phyloP scores from a whole-genome alignment of 2,113 vertebrate species.

The Zootoca vivipara region DNA sequence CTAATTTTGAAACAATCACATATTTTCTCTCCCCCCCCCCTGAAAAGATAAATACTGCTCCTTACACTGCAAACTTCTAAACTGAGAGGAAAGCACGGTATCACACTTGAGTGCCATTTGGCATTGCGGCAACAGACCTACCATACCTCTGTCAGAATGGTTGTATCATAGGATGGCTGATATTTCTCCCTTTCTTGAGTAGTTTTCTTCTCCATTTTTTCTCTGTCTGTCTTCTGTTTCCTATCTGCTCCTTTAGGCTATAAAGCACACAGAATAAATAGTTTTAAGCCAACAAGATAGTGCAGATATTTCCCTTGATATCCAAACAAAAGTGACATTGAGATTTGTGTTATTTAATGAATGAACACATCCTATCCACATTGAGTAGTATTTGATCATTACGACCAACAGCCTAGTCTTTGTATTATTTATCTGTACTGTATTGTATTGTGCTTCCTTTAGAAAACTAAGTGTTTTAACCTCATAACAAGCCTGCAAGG shows the following conservation, averaged over 20 bases:
- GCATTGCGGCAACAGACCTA: not conserved
- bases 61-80: not conserved
- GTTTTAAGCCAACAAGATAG: slow-evolving; percentile 45
- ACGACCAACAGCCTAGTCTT: not conserved
- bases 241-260: slow-evolving; percentile 96
- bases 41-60: not conserved
- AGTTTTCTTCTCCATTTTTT: slow-evolving; percentile 92
- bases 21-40: not conserved
- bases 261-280: slow-evolving; percentile 60
- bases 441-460: not conserved
- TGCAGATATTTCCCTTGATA: slow-evolving; percentile 30
- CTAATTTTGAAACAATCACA: not conserved
- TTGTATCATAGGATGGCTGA: slow-evolving; percentile 88
- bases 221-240: slow-evolving; percentile 94
- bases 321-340: slow-evolving; percentile 40
- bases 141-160: slow-evolving; percentile 89
- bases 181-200: slow-evolving; percentile 92
- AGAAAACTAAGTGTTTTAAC: not conserved
- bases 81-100: not conserved
- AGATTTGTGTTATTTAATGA: slow-evolving; percentile 1
- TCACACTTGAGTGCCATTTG: not conserved
- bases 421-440: not conserved
- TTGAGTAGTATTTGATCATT: not conserved
- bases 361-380: slow-evolving; percentile 9
- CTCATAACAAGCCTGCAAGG: not conserved